Conservation (phyloP, 2,888 invertebrate genomes). For the Drosophila hamatofila region DNA sequence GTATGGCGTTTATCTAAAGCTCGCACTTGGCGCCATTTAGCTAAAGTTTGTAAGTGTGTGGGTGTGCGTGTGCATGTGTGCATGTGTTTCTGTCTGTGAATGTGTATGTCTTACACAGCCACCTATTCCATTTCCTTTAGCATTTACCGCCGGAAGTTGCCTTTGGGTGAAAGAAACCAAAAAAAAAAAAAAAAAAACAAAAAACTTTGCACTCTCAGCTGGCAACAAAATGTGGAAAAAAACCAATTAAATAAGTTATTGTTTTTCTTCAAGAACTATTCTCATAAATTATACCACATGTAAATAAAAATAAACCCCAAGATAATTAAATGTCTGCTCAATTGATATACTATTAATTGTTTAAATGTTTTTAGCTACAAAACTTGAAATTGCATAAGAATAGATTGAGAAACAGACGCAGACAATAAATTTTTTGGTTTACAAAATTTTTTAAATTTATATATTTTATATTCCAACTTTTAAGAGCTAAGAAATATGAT, state of each 20-base stretch:
- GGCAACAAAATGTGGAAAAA: neutral
- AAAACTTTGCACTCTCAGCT: conserved; percentile 28
- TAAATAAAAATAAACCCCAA: conserved; percentile 1
- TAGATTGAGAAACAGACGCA: no score
- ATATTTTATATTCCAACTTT: no score
- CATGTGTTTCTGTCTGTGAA: neutral
- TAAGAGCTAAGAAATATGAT: no score
- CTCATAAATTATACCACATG: conserved; percentile 9
- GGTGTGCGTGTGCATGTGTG: neutral
- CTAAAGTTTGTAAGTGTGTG: conserved; percentile 1
- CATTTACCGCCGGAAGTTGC: conserved; percentile 32
- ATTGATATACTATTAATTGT: neutral
- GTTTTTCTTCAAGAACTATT: neutral
- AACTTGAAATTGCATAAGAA: neutral
- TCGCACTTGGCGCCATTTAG: conserved; percentile 60
- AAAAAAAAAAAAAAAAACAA: conserved; percentile 6
- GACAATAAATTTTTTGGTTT: no score
- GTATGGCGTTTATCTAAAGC: conserved; percentile 62
- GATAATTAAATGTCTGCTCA: neutral
- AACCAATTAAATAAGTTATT: conserved; percentile 29
- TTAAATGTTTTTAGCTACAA: neutral
- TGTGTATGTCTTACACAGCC: neutral
- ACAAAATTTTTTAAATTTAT: no score
- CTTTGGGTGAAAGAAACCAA: neutral
- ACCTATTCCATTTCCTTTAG: conserved; percentile 28